Evolutionary conservation across 1,140 invertebrate genomes (phyloP).

Genomic region (Eumeta japonica): DNA sequence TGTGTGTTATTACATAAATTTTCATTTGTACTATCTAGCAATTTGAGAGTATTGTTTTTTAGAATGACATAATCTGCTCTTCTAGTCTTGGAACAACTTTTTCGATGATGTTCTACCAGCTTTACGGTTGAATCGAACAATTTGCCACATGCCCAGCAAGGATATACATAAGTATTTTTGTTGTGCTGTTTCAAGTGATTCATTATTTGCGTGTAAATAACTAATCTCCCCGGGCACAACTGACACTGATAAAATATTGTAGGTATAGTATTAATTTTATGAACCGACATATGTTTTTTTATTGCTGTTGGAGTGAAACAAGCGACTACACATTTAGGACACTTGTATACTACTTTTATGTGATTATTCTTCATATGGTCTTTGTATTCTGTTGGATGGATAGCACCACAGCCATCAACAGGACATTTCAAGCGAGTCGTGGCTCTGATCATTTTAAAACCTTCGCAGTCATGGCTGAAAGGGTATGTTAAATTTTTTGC

Average conservation of each 20-base stretch:
- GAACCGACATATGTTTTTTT: conserved; percentile 23
- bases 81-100: too few relatives aligned
- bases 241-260: conserved; percentile 36
- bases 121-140: conserved; percentile 18
- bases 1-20: conserved; percentile 29
- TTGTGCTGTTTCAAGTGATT: conserved; percentile 35
- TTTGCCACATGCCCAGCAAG: conserved; percentile 34
- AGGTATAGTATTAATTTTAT: conserved; percentile 14
- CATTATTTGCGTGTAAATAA: conserved; percentile 25
- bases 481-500: conserved; percentile 28
- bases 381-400: conserved; percentile 42
- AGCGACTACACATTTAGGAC: conserved; percentile 34
- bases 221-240: conserved; percentile 31
- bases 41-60: too few relatives aligned
- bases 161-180: conserved; percentile 19
- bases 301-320: conserved; percentile 33
- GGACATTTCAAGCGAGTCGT: conserved; percentile 44
- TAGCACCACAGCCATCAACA: conserved; percentile 32
- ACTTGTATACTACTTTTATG: conserved; percentile 44
- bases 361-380: conserved; percentile 47
- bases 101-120: conserved; percentile 35
- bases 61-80: too few relatives aligned
- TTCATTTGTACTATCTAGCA: too few relatives aligned
- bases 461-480: conserved; percentile 50
- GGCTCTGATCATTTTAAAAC: conserved; percentile 53